phyloP scores from a whole-genome alignment of 1,140 invertebrate species.

The Halesus radiatus region DNA sequence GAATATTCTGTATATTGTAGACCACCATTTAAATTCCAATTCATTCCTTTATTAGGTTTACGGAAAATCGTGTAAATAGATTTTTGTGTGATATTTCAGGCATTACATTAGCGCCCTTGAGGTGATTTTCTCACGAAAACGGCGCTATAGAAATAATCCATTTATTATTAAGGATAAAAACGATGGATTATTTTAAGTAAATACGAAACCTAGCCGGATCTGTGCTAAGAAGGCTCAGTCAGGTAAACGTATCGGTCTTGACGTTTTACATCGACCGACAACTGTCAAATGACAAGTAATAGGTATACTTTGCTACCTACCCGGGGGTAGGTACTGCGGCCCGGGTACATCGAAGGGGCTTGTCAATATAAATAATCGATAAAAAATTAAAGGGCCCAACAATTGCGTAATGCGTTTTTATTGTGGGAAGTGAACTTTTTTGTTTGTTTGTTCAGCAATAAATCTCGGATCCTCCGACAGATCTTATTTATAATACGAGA shows the following conservation, averaged over 20 bases:
- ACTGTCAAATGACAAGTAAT: neutral
- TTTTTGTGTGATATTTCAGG: too few relatives aligned
- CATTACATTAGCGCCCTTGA: too few relatives aligned
- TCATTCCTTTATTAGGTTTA: too few relatives aligned
- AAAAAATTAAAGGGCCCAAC: constrained; percentile 41
- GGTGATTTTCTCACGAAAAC: too few relatives aligned
- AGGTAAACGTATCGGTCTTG: constrained; percentile 21
- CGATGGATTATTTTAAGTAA: neutral
- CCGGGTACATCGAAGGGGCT: constrained; percentile 14
- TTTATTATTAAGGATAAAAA: too few relatives aligned
- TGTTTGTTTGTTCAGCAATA: constrained; percentile 35
- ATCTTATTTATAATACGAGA: constrained; percentile 19
- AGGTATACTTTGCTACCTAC: too few relatives aligned
- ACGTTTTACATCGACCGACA: constrained; percentile 29
- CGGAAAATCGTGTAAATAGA: too few relatives aligned
- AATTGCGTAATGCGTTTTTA: constrained; percentile 43
- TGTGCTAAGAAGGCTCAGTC: neutral
- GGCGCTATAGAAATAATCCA: too few relatives aligned
- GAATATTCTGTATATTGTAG: too few relatives aligned
- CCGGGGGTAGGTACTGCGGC: neutral
- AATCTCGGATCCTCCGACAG: constrained; percentile 10
- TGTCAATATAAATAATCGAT: constrained; percentile 47
- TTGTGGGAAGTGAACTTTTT: constrained; percentile 44
- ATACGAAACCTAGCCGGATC: neutral
- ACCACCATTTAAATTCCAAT: too few relatives aligned